Evolutionary conservation across 1,140 invertebrate genomes (phyloP).

Genomic region (Conus betulinus): DNA sequence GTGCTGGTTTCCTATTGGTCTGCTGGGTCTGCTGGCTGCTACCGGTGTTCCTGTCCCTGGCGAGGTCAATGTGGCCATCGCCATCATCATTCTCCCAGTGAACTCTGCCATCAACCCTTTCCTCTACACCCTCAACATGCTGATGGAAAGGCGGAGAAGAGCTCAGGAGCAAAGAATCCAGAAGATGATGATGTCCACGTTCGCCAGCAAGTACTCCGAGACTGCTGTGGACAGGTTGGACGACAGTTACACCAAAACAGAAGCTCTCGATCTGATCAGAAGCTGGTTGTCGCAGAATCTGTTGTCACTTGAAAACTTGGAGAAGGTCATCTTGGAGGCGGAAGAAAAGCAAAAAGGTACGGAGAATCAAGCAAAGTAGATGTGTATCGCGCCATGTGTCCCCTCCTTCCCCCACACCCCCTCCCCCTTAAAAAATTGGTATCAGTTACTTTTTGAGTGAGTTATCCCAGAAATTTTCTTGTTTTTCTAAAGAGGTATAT

Average conservation of each 20-base stretch:
- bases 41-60: not conserved
- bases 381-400: too few species aligned
- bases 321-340: not conserved
- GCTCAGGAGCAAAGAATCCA: not conserved
- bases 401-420: too few species aligned
- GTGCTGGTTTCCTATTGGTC: slow-evolving; percentile 14
- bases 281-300: not conserved
- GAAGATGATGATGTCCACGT: slow-evolving; percentile 2
- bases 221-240: slow-evolving; percentile 1
- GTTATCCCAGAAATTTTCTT: not conserved
- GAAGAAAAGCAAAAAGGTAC: not conserved
- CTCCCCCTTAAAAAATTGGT: too few species aligned
- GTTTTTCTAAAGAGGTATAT: too few species aligned
- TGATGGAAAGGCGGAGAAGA: not conserved
- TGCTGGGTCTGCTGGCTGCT: not conserved
- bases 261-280: not conserved
- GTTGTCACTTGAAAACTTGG: not conserved
- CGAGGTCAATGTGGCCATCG: slow-evolving; percentile 5
- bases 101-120: slow-evolving; percentile 18
- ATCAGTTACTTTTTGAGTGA: not conserved
- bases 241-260: not conserved
- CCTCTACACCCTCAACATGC: slow-evolving; percentile 14
- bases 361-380: not conserved
- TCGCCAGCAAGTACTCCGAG: not conserved
- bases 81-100: slow-evolving; percentile 2